These are phyloP conservation scores for Mobula birostris DNA, from an alignment of 2,113 vertebrate species.

Conservation along the genomic window DNA sequence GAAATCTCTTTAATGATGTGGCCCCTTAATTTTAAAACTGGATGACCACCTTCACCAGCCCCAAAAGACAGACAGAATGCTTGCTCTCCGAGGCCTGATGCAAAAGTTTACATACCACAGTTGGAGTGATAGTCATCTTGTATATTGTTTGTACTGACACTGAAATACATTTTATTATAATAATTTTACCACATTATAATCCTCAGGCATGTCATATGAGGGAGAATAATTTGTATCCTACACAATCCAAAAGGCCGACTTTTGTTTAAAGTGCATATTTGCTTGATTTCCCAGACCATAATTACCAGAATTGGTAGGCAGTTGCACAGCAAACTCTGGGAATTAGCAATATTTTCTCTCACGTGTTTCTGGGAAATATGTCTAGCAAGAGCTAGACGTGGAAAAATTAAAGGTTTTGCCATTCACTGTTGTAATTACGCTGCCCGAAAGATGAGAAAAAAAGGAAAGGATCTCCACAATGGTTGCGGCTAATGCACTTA, in stretches of 20 bases:
- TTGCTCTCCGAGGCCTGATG: slow-evolving; percentile 43
- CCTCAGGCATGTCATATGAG: slow-evolving; percentile 54
- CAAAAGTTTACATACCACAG: slow-evolving; percentile 48
- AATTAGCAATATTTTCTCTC: slow-evolving; percentile 4
- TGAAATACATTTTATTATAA: slow-evolving; percentile 54
- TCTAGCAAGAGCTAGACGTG: background rate
- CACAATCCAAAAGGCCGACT: slow-evolving; percentile 48
- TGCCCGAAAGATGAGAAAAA: background rate
- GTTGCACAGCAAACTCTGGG: slow-evolving; percentile 42
- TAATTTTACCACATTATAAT: slow-evolving; percentile 47
- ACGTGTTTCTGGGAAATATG: slow-evolving; percentile 21
- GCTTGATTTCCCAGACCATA: slow-evolving; percentile 45
- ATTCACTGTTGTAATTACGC: slow-evolving; percentile 16
- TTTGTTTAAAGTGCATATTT: slow-evolving; percentile 44
- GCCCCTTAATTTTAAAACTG: slow-evolving; percentile 43
- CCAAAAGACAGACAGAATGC: slow-evolving; percentile 46
- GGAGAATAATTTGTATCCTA: slow-evolving; percentile 46
- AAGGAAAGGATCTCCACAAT: background rate
- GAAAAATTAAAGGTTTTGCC: slow-evolving; percentile 24
- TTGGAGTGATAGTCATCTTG: slow-evolving; percentile 57
- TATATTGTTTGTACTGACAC: slow-evolving; percentile 50
- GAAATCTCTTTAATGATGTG: slow-evolving; percentile 46
- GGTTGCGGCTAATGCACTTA: background rate
- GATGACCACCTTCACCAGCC: slow-evolving; percentile 41
- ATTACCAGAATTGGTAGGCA: slow-evolving; percentile 48